Evolutionary conservation across 2,888 invertebrate genomes (phyloP).

Genomic region (Agonopterix heracliana): DNA sequence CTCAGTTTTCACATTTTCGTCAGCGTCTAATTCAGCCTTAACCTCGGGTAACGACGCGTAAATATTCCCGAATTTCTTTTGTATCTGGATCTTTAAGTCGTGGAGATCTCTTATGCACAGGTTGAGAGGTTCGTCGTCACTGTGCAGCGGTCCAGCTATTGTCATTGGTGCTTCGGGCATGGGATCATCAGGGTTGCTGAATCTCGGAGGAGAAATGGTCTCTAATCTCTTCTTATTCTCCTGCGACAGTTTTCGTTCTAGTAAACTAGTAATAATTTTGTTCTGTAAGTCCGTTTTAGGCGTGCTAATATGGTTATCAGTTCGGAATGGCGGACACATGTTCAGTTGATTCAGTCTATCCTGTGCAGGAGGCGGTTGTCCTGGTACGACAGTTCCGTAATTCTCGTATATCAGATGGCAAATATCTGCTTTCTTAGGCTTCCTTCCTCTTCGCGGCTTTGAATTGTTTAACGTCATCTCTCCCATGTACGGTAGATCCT

Average conservation of each 20-base stretch:
- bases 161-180: constrained; percentile 53
- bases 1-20: constrained; percentile 61
- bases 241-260: constrained; percentile 82
- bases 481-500: constrained; percentile 93
- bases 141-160: constrained; percentile 46
- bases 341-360: constrained; percentile 50
- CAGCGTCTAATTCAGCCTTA: constrained; percentile 76
- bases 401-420: constrained; percentile 94
- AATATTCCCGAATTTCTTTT: constrained; percentile 78
- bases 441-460: constrained; percentile 89
- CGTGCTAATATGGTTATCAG: constrained; percentile 31
- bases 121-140: constrained; percentile 85
- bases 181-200: constrained; percentile 52
- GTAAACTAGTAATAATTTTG: constrained; percentile 80
- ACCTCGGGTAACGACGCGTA: constrained; percentile 75
- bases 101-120: constrained; percentile 87
- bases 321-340: constrained; percentile 39
- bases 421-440: constrained; percentile 94
- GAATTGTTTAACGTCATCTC: constrained; percentile 93
- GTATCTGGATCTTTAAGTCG: constrained; percentile 79
- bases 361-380: constrained; percentile 77
- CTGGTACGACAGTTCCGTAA: constrained; percentile 90
- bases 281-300: constrained; percentile 81
- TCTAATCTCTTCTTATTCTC: constrained; percentile 74
- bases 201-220: constrained; percentile 44